Percentiles rank a stretch among this genome's conserved stretches.
Conservation (phyloP, 2,113 vertebrate genomes). For the Tachysurus fulvidraco region DNA sequence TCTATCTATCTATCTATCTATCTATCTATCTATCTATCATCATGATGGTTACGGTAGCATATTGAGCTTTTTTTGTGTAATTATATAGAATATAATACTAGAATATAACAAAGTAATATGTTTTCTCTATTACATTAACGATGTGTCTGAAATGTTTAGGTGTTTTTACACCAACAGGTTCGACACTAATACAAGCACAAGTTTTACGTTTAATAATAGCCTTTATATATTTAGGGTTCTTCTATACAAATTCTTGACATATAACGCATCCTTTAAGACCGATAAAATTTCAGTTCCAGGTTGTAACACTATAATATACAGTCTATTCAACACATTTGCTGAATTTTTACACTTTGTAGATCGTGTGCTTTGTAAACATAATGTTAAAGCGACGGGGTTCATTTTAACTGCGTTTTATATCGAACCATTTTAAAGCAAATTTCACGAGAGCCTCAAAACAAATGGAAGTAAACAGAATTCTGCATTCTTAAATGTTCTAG, state of each 20-base stretch:
- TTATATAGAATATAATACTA: background rate
- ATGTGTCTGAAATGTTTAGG: background rate
- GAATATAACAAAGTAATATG: background rate
- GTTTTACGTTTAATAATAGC: background rate
- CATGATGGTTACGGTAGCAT: background rate
- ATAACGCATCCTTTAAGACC: too few species aligned
- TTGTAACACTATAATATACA: background rate
- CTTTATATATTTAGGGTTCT: background rate
- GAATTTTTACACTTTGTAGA: background rate
- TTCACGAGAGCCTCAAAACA: conserved; percentile 32
- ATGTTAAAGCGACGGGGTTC: background rate
- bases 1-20: too few species aligned
- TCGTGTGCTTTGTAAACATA: background rate
- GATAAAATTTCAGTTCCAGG: background rate
- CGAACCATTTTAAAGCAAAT: background rate
- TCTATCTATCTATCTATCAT: too few species aligned
- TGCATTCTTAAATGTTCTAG: conserved; percentile 16
- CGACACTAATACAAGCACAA: background rate
- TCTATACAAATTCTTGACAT: background rate
- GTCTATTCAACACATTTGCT: background rate
- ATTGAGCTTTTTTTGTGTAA: background rate
- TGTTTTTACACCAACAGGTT: background rate
- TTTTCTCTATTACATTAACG: background rate
- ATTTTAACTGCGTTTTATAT: background rate
- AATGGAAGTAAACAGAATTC: conserved; percentile 14